A percentile compares a stretch with the other conserved stretches of the same genome.
Evolutionary conservation across 2,113 vertebrate genomes (phyloP).

Genomic region (Oncorhynchus gorbuscha): DNA sequence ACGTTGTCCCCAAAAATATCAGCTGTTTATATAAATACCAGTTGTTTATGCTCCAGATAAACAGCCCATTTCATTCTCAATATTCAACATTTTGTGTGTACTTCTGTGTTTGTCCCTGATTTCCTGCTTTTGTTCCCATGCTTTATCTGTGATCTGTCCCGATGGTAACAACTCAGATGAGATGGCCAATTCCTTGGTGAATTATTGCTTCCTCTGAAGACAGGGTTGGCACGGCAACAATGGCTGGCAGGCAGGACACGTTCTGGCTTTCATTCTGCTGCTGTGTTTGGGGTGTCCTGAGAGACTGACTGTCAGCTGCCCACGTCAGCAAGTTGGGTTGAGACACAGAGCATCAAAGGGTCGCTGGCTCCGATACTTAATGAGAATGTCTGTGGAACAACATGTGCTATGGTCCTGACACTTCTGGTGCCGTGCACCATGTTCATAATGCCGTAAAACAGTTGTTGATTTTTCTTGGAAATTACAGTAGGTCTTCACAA

Average conservation of each 20-base stretch:
- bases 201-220: conserved; percentile 64
- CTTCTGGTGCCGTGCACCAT: conserved; percentile 16
- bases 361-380: not conserved
- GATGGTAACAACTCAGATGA: conserved; percentile 11
- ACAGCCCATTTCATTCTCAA: conserved; percentile 32
- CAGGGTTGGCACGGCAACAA: conserved; percentile 50
- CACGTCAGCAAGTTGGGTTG: conserved; percentile 53
- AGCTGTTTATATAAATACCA: not conserved
- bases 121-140: conserved; percentile 48
- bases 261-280: conserved; percentile 35
- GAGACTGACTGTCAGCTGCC: conserved; percentile 31
- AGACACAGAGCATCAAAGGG: conserved; percentile 55
- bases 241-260: conserved; percentile 59
- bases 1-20: conserved; percentile 38
- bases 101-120: conserved; percentile 40
- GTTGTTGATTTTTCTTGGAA: not conserved
- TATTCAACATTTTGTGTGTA: conserved; percentile 46
- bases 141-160: conserved; percentile 54
- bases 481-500: not conserved
- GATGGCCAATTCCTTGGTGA: conserved; percentile 52
- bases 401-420: conserved; percentile 50
- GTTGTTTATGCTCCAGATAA: conserved; percentile 21
- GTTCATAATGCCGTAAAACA: conserved; percentile 26
- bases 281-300: not conserved
- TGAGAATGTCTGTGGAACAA: conserved; percentile 26